Evolutionary conservation across 2,113 vertebrate genomes (phyloP).

Genomic region (Balaenoptera acutorostrata): DNA sequence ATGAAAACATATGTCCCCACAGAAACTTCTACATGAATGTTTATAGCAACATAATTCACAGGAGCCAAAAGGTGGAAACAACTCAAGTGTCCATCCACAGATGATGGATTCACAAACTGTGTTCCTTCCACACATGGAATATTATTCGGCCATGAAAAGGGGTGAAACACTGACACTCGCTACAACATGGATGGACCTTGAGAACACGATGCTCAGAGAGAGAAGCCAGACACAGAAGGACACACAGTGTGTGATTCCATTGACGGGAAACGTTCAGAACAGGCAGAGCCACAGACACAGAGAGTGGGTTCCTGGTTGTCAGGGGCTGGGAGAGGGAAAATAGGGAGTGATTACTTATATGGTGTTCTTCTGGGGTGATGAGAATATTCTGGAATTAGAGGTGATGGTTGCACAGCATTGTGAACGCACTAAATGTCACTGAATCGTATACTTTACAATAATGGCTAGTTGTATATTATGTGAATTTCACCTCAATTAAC

Average conservation of each 20-base stretch:
- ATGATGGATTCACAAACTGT: background rate
- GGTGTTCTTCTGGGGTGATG: background rate
- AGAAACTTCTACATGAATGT: background rate
- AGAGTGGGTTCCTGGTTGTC: background rate
- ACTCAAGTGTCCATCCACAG: background rate
- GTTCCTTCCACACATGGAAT: background rate
- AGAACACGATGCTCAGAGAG: background rate
- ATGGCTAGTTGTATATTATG: background rate
- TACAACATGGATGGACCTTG: fast-evolving
- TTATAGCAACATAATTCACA: background rate
- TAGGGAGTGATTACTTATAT: background rate
- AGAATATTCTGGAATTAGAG: background rate
- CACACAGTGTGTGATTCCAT: too few relatives aligned
- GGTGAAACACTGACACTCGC: background rate
- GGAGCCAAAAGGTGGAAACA: background rate
- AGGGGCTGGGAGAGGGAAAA: background rate
- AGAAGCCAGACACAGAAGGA: too few relatives aligned
- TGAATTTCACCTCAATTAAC: background rate
- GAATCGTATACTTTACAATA: background rate
- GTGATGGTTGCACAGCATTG: background rate
- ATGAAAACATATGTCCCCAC: background rate
- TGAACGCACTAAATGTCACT: background rate
- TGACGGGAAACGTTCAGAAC: too few relatives aligned
- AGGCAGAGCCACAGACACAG: too few relatives aligned
- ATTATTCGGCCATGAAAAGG: background rate